Conservation (phyloP, 2,888 invertebrate genomes). For the Drosophila fungiperda region DNA sequence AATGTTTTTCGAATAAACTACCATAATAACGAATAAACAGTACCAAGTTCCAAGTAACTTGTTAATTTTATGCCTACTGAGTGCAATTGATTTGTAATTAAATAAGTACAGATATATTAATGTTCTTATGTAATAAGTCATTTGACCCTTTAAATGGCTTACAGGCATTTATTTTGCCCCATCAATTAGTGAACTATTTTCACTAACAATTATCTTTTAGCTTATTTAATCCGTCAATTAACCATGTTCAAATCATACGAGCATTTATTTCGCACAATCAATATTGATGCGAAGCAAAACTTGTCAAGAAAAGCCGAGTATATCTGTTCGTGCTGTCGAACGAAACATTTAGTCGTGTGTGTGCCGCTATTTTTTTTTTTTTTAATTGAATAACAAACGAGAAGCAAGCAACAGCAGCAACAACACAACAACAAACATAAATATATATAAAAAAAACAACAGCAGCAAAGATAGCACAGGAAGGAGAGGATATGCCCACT, state of each 20-base stretch:
- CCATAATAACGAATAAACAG: no score
- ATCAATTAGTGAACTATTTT: constrained; percentile 2
- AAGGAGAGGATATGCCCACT: constrained; percentile 93
- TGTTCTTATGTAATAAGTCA: constrained; percentile 7
- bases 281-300: neutral
- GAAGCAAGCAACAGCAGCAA: neutral
- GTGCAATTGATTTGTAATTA: constrained; percentile 7
- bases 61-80: neutral
- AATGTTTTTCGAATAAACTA: neutral
- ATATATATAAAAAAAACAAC: neutral
- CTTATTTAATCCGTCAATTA: constrained; percentile 13
- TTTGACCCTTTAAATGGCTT: neutral
- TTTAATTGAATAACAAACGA: no score
- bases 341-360: no score
- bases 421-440: neutral
- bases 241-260: neutral
- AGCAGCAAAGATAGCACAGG: constrained; percentile 88
- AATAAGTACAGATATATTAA: neutral
- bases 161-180: constrained; percentile 1
- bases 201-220: neutral
- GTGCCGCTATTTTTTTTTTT: no score
- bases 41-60: neutral
- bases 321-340: no score
- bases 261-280: constrained; percentile 11
- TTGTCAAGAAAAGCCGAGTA: no score